Conservation (phyloP, 2,888 invertebrate species). For the Eristalis arbustorum region DNA sequence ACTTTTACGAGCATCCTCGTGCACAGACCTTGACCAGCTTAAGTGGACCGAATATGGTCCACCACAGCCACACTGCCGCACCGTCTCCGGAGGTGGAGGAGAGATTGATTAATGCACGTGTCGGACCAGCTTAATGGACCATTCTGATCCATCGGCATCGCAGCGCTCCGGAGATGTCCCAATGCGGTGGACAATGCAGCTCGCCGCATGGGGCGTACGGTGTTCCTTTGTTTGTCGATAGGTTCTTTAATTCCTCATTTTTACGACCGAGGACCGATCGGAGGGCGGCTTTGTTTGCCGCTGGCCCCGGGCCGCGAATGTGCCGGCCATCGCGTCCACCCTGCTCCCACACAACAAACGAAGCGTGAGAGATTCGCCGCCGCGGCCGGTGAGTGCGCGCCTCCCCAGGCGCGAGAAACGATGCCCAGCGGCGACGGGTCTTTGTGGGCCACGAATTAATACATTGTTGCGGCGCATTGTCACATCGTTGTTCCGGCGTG, state of each 20-base stretch:
- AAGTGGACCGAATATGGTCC: constrained; percentile 10
- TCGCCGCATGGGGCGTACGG: constrained; percentile 29
- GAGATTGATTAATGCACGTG: constrained; percentile 57
- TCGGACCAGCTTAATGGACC: constrained; percentile 54
- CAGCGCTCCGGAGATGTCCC: not conserved
- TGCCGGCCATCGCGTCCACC: not conserved
- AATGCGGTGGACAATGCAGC: not conserved
- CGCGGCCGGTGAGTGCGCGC: not conserved
- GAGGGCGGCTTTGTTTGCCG: not conserved
- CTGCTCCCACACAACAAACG: not conserved
- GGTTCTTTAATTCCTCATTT: constrained; percentile 40
- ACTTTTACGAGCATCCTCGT: constrained; percentile 29
- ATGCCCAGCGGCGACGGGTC: constrained; percentile 41
- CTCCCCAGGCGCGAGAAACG: not conserved
- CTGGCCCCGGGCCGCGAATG: no score
- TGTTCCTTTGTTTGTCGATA: constrained; percentile 35
- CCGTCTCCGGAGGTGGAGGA: not conserved
- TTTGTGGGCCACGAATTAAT: constrained; percentile 63
- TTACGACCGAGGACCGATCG: constrained; percentile 37
- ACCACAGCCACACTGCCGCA: not conserved
- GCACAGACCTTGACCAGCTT: not conserved
- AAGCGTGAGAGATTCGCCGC: not conserved
- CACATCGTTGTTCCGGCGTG: constrained; percentile 58
- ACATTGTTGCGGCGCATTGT: constrained; percentile 57
- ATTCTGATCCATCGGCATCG: constrained; percentile 40